phyloP scores from a whole-genome alignment of 1,140 invertebrate species.

The Pseudomyrmex pallidus region DNA sequence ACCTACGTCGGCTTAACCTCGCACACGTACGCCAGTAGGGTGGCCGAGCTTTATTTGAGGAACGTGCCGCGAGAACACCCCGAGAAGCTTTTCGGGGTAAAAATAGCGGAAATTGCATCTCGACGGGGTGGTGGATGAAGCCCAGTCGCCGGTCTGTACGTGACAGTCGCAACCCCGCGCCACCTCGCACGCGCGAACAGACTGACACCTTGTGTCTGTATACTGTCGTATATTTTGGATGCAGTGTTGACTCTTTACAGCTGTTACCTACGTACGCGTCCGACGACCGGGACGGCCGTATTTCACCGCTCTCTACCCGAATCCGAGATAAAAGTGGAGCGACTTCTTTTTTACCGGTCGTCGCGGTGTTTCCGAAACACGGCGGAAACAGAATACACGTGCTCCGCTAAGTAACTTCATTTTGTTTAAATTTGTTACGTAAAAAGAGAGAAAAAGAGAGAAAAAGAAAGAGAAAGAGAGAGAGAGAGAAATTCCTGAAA shows the following conservation, averaged over 20 bases:
- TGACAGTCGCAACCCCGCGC: conserved; percentile 78
- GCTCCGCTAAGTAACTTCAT: conserved; percentile 10
- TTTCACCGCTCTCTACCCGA: conserved; percentile 28
- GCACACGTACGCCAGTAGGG: conserved; percentile 46
- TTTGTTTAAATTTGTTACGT: not conserved
- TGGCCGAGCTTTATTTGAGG: conserved; percentile 80
- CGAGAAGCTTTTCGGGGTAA: conserved; percentile 84
- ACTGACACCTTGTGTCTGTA: conserved; percentile 80
- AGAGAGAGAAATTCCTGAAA: not conserved
- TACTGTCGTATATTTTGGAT: conserved; percentile 80
- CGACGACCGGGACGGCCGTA: conserved; percentile 50
- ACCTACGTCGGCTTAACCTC: conserved; percentile 44
- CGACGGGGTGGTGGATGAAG: conserved; percentile 77
- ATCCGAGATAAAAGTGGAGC: conserved; percentile 62
- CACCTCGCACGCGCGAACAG: conserved; percentile 52
- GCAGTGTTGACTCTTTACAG: conserved; percentile 82
- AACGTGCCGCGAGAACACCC: conserved; percentile 82
- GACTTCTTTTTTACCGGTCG: conserved; percentile 25
- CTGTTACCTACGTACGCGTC: conserved; percentile 76
- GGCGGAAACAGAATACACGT: not conserved
- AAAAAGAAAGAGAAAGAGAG: too few species aligned
- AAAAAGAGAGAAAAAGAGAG: too few species aligned
- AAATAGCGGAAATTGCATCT: conserved; percentile 85
- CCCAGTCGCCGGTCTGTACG: conserved; percentile 80
- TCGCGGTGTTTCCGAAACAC: not conserved